These are phyloP conservation scores for Zygogramma bicolorata DNA, from an alignment of 2,888 invertebrate genomes.

Conservation along the genomic window DNA sequence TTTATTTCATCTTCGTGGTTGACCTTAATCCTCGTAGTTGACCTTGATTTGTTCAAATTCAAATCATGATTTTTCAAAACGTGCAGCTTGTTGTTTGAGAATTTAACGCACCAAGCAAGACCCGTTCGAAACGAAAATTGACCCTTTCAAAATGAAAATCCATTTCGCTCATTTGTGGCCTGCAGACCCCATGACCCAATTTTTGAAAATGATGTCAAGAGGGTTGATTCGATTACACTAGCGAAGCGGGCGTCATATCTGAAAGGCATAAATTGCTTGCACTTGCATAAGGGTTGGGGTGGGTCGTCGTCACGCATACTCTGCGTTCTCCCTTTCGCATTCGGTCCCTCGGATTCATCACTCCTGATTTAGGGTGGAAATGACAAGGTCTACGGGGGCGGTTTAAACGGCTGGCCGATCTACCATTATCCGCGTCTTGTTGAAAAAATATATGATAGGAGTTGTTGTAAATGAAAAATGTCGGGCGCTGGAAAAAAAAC, in stretches of 20 bases:
- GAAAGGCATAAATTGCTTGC: slow-evolving; percentile 39
- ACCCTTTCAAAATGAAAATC: not conserved
- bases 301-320: slow-evolving; percentile 24
- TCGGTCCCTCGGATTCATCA: slow-evolving; percentile 19
- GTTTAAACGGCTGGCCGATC: not conserved
- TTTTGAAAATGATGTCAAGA: slow-evolving; percentile 33
- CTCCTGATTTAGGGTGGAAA: not conserved
- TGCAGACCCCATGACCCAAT: slow-evolving; percentile 29
- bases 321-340: slow-evolving; percentile 18
- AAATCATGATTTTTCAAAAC: no score
- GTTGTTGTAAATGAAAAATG: no score
- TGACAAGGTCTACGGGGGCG: not conserved
- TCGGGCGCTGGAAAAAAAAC: no score
- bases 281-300: slow-evolving; percentile 40
- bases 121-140: no score
- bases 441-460: no score
- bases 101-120: no score
- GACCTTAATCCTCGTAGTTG: no score
- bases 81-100: no score
- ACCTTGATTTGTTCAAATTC: no score
- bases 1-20: no score
- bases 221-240: slow-evolving; percentile 38
- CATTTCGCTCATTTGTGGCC: not conserved
- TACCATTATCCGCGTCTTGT: no score
- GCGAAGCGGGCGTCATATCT: slow-evolving; percentile 40